Conservation (phyloP, 2,797 vertebrate species). For the Oreochromis mossambicus region DNA sequence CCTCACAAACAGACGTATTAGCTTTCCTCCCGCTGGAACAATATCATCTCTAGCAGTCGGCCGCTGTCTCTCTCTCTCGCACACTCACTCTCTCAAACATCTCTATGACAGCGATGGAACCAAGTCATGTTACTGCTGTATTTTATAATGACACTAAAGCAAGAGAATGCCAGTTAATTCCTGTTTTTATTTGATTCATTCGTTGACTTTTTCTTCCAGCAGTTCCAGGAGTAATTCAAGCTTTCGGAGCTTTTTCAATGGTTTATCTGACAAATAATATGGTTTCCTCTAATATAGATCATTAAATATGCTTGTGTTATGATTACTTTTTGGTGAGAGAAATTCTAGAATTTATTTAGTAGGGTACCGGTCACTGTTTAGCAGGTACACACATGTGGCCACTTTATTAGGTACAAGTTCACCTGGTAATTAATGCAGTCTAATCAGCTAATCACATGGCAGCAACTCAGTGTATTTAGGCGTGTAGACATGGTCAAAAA, state of each 20-base stretch:
- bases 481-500: background rate
- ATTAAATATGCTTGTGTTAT: background rate
- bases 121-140: background rate
- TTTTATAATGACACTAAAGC: background rate
- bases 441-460: background rate
- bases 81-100: background rate
- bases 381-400: background rate
- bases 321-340: background rate
- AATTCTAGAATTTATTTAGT: background rate
- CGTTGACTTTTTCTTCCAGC: background rate
- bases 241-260: background rate
- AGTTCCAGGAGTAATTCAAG: background rate
- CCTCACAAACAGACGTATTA: slow-evolving; percentile 68
- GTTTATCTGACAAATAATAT: background rate
- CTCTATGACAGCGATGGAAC: background rate
- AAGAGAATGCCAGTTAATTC: background rate
- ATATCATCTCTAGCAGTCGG: slow-evolving; percentile 49
- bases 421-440: no score
- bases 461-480: background rate
- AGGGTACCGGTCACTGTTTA: background rate
- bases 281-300: background rate
- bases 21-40: slow-evolving; percentile 63
- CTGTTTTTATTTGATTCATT: background rate
- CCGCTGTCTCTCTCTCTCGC: background rate
- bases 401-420: no score